A percentile compares a stretch with the other conserved stretches of the same genome.
These are phyloP conservation scores for Vollenhovia emeryi DNA, from an alignment of 1,140 invertebrate species.

Conservation along the genomic window DNA sequence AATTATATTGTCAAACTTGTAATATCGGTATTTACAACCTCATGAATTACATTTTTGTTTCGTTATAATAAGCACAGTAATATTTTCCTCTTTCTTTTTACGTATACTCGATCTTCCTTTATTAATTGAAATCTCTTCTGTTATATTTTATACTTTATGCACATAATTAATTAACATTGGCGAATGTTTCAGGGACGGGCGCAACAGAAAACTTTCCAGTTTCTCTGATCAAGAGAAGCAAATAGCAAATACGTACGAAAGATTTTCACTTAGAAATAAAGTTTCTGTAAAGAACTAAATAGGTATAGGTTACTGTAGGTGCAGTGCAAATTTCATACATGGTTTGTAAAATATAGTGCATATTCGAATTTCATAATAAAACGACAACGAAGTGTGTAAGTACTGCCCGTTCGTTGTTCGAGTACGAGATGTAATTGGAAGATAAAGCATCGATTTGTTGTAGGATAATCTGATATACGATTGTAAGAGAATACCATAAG, in stretches of 20 bases:
- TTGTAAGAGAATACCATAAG: slow-evolving; percentile 15
- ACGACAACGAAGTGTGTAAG: slow-evolving; percentile 24
- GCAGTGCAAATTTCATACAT: slow-evolving; percentile 15
- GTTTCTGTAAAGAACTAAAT: not conserved
- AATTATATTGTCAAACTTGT: slow-evolving; percentile 4
- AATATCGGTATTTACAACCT: not conserved
- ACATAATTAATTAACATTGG: slow-evolving; percentile 53
- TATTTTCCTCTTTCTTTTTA: not conserved
- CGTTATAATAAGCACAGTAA: slow-evolving; percentile 7
- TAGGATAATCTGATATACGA: not conserved
- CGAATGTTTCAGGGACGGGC: slow-evolving; percentile 69
- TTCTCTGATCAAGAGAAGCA: slow-evolving; percentile 42
- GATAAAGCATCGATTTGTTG: not conserved
- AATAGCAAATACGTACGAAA: slow-evolving; percentile 48
- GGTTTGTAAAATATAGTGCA: slow-evolving; percentile 52
- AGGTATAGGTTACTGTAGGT: not conserved
- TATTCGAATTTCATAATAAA: slow-evolving; percentile 46
- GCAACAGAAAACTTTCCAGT: slow-evolving; percentile 41
- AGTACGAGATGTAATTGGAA: slow-evolving; percentile 17
- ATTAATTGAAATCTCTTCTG: not conserved
- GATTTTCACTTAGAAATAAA: slow-evolving; percentile 36
- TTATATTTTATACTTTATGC: slow-evolving; percentile 25
- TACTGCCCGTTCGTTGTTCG: slow-evolving; percentile 27
- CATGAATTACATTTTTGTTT: slow-evolving; percentile 28
- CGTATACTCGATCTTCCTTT: not conserved